Base-by-base conservation (phyloP, 2,888 invertebrate genomes). In the Drosophila affinis region DNA sequence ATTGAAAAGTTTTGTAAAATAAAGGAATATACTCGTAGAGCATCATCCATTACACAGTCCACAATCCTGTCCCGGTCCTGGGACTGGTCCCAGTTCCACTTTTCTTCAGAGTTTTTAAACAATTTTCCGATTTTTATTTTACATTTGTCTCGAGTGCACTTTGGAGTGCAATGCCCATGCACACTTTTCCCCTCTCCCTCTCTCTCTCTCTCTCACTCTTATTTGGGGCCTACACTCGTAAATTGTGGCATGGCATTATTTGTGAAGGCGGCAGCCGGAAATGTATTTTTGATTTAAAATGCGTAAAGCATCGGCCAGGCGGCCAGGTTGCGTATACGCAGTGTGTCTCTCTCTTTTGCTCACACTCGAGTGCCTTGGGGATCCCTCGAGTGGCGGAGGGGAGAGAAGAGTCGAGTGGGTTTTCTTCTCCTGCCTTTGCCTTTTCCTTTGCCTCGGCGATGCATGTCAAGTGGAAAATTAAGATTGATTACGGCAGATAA, bases 391-490 rank as follows among this genome's bases (percentile, higher is more conserved):
- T 56, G 56, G 21, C 3, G 3, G 21, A 21, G 21, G 3, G 55
- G 52, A 51, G n/a, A 56, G 18, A n/a, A 44, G 29, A 39, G 46
- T 24, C 32, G 51, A 14, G 44, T 18, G 32, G 54, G 47, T 75
- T 63, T 62, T 72, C 59, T 53, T 57, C 52, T 60, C 48, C 59
- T 57, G 27, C 21, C 56, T 58, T 52, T 61, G 62, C 39, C 0
- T 14, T 39, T 39, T 39, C 14, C 14, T 72, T 79, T 77, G 73
- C 81, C 64, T 58, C 56, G 71, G 63, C 72, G 81, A 78, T 83
- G 81, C 77, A 87, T 81, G 87, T 88, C 85, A 88, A 88, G 88
- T 85, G 89, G 87, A 85, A 85, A 85, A 88, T 85, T 88, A 87
- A 88, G 88, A 85, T 88, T 88, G 85, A 85, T 87, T 88, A 88